Conservation (phyloP, 2,113 vertebrate species). For the Macrotus californicus region DNA sequence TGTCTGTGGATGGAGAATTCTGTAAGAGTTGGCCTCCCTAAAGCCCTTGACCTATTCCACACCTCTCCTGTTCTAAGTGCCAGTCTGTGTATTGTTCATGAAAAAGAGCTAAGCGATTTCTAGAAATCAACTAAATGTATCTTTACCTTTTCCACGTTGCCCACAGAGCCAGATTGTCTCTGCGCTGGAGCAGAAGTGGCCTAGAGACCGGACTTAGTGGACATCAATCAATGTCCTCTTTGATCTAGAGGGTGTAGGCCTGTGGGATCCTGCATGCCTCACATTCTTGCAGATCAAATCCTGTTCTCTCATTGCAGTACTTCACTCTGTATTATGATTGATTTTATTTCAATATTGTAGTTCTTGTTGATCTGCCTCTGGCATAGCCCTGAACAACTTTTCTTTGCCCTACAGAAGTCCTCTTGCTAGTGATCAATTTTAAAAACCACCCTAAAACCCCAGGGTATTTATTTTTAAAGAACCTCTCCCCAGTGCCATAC, state of each 20-base stretch:
- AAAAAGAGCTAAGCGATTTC: not conserved
- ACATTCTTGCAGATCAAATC: fast-evolving
- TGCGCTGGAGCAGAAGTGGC: not conserved
- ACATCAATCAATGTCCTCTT: fast-evolving
- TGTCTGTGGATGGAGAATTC: slow-evolving; percentile 32
- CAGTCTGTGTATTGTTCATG: not conserved
- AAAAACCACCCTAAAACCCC: not conserved
- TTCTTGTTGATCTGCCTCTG: not conserved
- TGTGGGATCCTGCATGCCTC: fast-evolving
- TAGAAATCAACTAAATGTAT: not conserved
- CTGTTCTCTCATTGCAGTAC: not conserved
- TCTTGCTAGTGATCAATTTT: not conserved
- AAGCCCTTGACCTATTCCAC: not conserved
- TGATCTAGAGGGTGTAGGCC: not conserved
- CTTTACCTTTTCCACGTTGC: not conserved
- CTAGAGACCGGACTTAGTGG: not conserved
- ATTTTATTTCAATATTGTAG: not conserved
- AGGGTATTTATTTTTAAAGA: not conserved
- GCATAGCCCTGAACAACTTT: not conserved
- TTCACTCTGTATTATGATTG: not conserved
- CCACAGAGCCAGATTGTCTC: too few species aligned
- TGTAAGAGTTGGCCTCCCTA: slow-evolving; percentile 12
- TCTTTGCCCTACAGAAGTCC: not conserved
- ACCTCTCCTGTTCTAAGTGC: not conserved
- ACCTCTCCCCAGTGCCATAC: fast-evolving